Evolutionary conservation across 2,888 invertebrate genomes (phyloP), one percentile per base, ranked within the genome.

Genomic region (Plusia festucae): DNA sequence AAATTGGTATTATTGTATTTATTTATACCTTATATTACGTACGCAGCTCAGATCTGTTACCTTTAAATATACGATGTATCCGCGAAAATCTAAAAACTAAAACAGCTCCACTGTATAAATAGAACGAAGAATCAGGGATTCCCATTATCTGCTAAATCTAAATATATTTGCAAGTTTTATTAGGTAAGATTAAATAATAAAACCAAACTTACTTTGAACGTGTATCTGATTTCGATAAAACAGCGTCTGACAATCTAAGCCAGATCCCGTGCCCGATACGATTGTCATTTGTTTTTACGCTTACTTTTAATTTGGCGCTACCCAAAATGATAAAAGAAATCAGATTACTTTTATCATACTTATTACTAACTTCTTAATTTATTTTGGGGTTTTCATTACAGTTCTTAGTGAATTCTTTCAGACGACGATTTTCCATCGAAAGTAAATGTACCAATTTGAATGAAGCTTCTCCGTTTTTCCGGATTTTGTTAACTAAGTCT

Each of bases 351-450:
- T 24, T 34, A 5, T 34, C 34, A 15, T 34, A 34, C 34, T 34
- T 34, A 34, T 34, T 9, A n/a, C 40, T n/a, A n/a, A 40, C 5
- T 40, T n/a, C 6, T n/a, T n/a, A 40, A 59, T 71, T 56, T 68
- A 74, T 56, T 53, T 20, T 8, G 52, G 8, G 20, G 24, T 46
- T 59, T 62, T 68, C 52, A 57, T 73, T 40, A 5, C 1, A 59
- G 44, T 20, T 51, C 55, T 32, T 34, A 9, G 15, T 53, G 46
- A 30, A 4, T 22, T 22, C 27, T 27, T 7, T 27, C 6, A 27
- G 27, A 27, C 2, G 27, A 27, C 27, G 0, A 27, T 27, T 27
- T n/a, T n/a, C n/a, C n/a, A n/a, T n/a, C 4, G 24, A 24, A 24
- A 24, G 24, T 24, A 6, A 24, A 24, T 24, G 2, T 24, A 24